These are phyloP conservation scores for Vanessa atalanta DNA, from an alignment of 1,140 invertebrate species.

Conservation along the genomic window DNA sequence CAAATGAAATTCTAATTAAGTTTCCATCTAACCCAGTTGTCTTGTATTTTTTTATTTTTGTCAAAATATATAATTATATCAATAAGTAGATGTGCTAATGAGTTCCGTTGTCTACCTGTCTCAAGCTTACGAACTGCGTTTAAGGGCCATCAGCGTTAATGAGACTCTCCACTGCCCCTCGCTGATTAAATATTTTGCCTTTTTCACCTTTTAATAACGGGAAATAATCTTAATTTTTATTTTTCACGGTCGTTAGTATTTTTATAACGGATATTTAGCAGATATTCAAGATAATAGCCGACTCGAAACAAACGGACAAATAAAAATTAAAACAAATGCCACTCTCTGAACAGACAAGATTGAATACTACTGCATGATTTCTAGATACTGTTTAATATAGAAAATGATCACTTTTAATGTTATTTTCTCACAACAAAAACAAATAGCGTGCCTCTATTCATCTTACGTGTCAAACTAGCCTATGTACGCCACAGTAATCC, in stretches of 20 bases:
- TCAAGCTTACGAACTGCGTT: slow-evolving; percentile 48
- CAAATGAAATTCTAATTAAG: not conserved
- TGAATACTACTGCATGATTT: no score
- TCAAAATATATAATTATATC: slow-evolving; percentile 32
- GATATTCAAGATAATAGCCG: not conserved
- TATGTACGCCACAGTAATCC: slow-evolving; percentile 55
- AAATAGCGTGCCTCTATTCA: slow-evolving; percentile 18
- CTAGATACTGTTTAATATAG: no score
- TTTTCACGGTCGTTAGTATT: slow-evolving; percentile 32
- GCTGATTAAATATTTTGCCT: slow-evolving; percentile 53
- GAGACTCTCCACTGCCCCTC: slow-evolving; percentile 44
- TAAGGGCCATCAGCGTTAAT: slow-evolving; percentile 48
- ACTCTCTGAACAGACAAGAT: no score
- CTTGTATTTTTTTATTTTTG: not conserved
- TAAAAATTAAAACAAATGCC: no score
- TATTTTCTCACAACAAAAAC: not conserved
- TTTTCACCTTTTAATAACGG: slow-evolving; percentile 43
- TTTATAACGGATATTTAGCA: not conserved
- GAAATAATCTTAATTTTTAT: slow-evolving; percentile 41
- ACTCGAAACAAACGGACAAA: not conserved
- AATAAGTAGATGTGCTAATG: slow-evolving; percentile 47
- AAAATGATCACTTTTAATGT: no score
- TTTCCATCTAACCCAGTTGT: not conserved
- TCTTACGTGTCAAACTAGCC: slow-evolving; percentile 50
- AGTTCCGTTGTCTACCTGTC: slow-evolving; percentile 47